A percentile compares a stretch with the other conserved stretches of the same genome.
phyloP scores from a whole-genome alignment of 2,888 invertebrate species.

The Gnatocerus cornutus region DNA sequence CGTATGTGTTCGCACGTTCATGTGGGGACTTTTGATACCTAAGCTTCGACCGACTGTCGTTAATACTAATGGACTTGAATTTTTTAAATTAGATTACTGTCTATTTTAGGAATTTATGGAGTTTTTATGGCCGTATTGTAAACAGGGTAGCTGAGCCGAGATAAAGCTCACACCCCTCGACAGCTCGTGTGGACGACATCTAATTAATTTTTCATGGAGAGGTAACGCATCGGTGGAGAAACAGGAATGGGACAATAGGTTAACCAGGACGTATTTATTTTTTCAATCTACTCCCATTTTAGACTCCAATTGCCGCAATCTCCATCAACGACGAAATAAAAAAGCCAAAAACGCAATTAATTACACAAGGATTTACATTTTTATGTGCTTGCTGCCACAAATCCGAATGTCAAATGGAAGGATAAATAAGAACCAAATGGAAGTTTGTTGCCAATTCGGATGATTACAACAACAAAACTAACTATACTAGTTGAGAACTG shows the following conservation, averaged over 20 bases:
- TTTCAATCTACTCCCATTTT: conserved; percentile 20
- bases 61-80: conserved; percentile 56
- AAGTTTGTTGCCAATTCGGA: too few species aligned
- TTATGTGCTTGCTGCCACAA: too few species aligned
- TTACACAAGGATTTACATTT: too few species aligned
- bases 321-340: background rate
- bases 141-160: conserved; percentile 38
- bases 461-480: too few species aligned
- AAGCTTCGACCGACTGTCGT: conserved; percentile 48
- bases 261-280: background rate
- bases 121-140: conserved; percentile 50
- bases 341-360: too few species aligned
- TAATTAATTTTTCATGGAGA: conserved; percentile 42
- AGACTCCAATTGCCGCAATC: background rate
- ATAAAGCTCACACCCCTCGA: conserved; percentile 40
- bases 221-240: conserved; percentile 16
- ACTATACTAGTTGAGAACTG: too few species aligned
- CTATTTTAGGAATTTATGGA: conserved; percentile 53
- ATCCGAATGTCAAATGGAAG: too few species aligned
- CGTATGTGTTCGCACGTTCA: conserved; percentile 36
- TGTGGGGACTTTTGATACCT: conserved; percentile 36
- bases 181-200: conserved; percentile 35
- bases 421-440: too few species aligned
- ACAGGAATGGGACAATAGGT: conserved; percentile 12
- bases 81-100: conserved; percentile 55